Percentiles rank a stretch among this genome's conserved stretches.
Evolutionary conservation across 2,113 vertebrate genomes (phyloP).

Genomic region (Haemorhous mexicanus): DNA sequence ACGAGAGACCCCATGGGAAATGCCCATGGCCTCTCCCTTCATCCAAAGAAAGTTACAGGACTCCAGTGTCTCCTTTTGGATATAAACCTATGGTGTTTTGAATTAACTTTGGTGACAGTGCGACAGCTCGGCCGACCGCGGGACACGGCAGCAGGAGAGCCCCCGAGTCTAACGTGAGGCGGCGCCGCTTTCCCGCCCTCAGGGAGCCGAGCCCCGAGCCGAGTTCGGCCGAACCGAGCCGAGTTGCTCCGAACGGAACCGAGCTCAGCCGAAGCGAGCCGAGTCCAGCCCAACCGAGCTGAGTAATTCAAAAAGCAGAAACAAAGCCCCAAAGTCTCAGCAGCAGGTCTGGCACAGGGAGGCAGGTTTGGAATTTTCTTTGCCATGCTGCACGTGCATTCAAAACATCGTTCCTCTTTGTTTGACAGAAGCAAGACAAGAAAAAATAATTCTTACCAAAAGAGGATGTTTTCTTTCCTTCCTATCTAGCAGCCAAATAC

Average conservation of each 20-base stretch:
- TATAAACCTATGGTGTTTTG: background rate
- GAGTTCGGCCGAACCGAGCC: too few species aligned
- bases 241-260: too few species aligned
- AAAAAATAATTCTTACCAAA: background rate
- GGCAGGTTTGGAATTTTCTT: background rate
- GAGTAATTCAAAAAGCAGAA: background rate
- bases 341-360: background rate
- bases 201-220: too few species aligned
- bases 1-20: background rate
- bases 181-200: background rate
- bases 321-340: background rate
- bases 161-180: rapidly evolving
- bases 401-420: background rate
- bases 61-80: background rate
- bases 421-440: background rate
- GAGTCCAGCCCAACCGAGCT: too few species aligned
- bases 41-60: background rate
- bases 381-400: background rate
- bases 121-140: background rate
- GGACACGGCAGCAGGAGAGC: too few species aligned
- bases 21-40: background rate
- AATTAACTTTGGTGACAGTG: background rate
- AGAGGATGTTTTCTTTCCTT: background rate
- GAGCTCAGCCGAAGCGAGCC: too few species aligned
- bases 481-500: background rate